Evolutionary conservation across 92 coral and sea anemone species (phyloP).

Genomic region (Phymanthus crucifer): DNA sequence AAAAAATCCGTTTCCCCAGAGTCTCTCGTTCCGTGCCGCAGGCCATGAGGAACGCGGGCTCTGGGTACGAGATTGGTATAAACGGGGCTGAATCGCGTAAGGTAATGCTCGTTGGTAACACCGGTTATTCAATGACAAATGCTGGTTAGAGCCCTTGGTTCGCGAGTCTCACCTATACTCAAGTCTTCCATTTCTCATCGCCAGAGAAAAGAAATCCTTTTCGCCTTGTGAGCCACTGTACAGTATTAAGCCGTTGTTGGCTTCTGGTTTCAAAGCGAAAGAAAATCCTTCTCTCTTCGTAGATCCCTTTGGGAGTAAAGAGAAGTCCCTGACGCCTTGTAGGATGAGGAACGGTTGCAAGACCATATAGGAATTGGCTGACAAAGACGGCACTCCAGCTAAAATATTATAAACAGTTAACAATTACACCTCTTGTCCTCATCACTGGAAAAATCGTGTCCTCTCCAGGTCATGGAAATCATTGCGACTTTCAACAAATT

Average conservation of each 20-base stretch:
- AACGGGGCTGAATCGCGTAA: too few species aligned
- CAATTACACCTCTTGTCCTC: too few species aligned
- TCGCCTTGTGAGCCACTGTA: constrained; percentile 19
- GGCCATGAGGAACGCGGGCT: too few species aligned
- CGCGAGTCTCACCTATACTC: constrained; percentile 69
- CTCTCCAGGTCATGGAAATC: too few species aligned
- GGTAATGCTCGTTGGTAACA: too few species aligned
- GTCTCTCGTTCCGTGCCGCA: too few species aligned
- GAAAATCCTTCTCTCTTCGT: constrained; percentile 6
- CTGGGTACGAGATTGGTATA: too few species aligned
- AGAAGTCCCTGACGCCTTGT: constrained; percentile 15
- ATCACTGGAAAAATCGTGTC: too few species aligned
- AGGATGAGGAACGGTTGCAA: constrained; percentile 7
- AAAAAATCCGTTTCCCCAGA: too few species aligned
- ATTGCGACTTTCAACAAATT: too few species aligned
- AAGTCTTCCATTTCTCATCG: constrained; percentile 46
- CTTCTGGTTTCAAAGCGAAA: constrained; percentile 48
- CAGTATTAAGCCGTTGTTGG: constrained; percentile 44
- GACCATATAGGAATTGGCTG: constrained; percentile 34
- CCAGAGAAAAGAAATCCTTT: constrained; percentile 52
- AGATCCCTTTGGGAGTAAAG: background rate
- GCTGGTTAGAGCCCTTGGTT: too few species aligned
- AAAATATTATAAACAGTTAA: background rate
- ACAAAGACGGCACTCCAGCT: constrained; percentile 25
- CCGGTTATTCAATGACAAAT: too few species aligned